Conservation (phyloP, 1,140 invertebrate genomes). For the Lucilia cuprina region DNA sequence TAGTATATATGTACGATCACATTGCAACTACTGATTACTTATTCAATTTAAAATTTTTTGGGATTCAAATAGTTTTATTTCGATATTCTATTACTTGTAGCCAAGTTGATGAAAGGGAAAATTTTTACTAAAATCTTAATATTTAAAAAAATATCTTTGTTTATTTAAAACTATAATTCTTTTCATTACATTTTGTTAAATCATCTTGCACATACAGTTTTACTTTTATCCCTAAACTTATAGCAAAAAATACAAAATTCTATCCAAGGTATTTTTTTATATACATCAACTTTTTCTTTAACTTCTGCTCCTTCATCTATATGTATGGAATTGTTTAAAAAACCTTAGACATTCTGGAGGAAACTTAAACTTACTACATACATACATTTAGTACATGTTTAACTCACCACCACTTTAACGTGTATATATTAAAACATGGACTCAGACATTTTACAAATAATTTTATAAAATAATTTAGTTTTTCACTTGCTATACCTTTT, state of each 20-base stretch:
- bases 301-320: not conserved
- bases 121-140: not conserved
- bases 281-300: not conserved
- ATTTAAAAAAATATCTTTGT: not conserved
- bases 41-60: not conserved
- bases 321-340: not conserved
- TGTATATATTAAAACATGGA: not conserved
- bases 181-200: not conserved
- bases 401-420: not conserved
- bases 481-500: not conserved
- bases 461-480: not conserved
- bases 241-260: not conserved
- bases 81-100: not conserved
- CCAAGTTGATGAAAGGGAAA: not conserved
- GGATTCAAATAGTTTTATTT: not conserved
- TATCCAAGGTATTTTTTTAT: not conserved
- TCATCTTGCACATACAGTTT: not conserved
- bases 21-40: not conserved
- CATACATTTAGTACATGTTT: not conserved
- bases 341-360: not conserved
- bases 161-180: conserved; percentile 7
- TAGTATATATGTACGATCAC: not conserved
- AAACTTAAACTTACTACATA: not conserved
- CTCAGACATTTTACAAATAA: conserved; percentile 8
- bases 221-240: not conserved